Percentiles rank a stretch among this genome's conserved stretches.
phyloP scores from a whole-genome alignment of 2,888 invertebrate genomes.

The Archips crataeganus region DNA sequence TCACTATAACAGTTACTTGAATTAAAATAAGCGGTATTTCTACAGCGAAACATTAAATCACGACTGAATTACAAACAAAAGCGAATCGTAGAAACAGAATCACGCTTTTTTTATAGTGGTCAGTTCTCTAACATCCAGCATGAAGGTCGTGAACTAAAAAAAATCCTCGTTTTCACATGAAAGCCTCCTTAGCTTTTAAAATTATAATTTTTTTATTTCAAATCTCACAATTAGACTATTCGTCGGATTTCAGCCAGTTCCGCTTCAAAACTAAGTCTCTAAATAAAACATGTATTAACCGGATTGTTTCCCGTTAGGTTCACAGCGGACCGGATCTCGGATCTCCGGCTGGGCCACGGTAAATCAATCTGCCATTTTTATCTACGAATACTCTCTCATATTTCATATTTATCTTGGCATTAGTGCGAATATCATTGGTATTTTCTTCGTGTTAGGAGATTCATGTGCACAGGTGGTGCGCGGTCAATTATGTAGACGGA shows the following conservation, averaged over 20 bases:
- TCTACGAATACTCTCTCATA: conserved; percentile 43
- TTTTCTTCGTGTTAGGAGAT: conserved; percentile 51
- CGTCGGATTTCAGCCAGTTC: neutral
- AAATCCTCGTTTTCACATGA: neutral
- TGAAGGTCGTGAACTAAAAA: neutral
- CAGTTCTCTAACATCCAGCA: neutral
- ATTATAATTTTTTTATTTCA: neutral
- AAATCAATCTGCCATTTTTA: conserved; percentile 45
- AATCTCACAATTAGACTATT: neutral
- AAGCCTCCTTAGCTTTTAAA: neutral
- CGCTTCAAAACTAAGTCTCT: conserved; percentile 20
- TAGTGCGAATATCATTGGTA: conserved; percentile 38
- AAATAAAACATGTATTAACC: conserved; percentile 30
- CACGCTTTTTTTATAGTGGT: neutral
- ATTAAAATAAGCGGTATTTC: neutral
- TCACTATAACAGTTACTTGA: neutral
- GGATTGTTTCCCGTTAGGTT: conserved; percentile 22
- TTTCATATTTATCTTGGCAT: conserved; percentile 47
- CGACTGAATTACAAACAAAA: neutral
- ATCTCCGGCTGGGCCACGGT: conserved; percentile 39
- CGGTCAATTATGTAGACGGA: conserved; percentile 25
- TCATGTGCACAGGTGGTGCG: conserved; percentile 9
- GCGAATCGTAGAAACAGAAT: neutral
- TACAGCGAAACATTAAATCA: neutral
- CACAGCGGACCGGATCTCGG: conserved; percentile 21